Base-by-base conservation (phyloP, 2,888 invertebrate genomes). In the Argyresthia albistria region DNA sequence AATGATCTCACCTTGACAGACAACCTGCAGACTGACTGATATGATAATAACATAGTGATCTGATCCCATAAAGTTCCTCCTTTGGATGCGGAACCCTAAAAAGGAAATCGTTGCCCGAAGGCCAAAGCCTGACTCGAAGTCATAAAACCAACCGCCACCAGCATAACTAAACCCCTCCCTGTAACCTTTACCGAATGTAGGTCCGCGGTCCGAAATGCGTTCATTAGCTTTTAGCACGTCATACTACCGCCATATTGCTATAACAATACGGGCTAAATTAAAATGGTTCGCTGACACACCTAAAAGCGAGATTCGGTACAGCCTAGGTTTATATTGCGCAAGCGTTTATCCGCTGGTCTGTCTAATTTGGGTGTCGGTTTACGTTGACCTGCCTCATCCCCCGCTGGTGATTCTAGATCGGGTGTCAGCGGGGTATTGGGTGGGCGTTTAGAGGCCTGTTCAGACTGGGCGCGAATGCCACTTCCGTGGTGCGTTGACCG, bases 401-500 rank as follows among this genome's bases (percentile, higher is more conserved):
- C 46, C 46, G 46, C 35, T 10, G 25, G 4, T 46, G 35, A 2
- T 8, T 4, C 35, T 6, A 9, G 16, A 8, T 9, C 3, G 8
- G 11, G 46, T 12, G 46, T 37, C 15, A 12, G 49, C n/a, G 49
- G 49, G 49, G 49, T n/a, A 37, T 49, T n/a, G 14, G 1, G 36
- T 37, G 15, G 49, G 49, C 14, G 36, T 36, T 14, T n/a, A 35
- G 46, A 63, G 73, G 55, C 70, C 80, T 59, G 15, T 50, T 60
- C 69, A 67, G 11, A 51, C 58, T 75, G 77, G 82, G 57, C 65
- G 67, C 47, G 47, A 25, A 1, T 14, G 55, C 57, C 56, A 79
- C 79, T 84, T 86, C 84, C 84, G 83, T 67, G 69, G 81, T 81
- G 79, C 79, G 72, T 59, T 67, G 81, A 75, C 80, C 83, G 76